Evolutionary conservation across 2,113 vertebrate species (phyloP).

Genomic region (Lepidothrix coronata): DNA sequence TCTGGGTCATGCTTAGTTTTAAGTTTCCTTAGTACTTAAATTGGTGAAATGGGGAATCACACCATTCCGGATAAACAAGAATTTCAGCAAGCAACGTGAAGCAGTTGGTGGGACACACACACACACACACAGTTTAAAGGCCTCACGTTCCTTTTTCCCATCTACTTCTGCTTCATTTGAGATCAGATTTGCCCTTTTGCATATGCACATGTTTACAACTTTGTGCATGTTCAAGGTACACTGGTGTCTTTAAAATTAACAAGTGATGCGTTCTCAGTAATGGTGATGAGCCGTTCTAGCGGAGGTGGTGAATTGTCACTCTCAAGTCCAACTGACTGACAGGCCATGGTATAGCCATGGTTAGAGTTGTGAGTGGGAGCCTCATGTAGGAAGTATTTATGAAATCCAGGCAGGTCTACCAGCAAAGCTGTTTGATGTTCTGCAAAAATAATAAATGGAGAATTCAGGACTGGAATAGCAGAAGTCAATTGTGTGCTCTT

Average conservation of each 20-base stretch:
- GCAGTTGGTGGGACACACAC: background rate
- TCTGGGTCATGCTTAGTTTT: background rate
- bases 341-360: background rate
- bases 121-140: background rate
- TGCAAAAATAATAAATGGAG: background rate
- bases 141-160: background rate
- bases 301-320: rapidly evolving
- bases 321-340: background rate
- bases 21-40: background rate
- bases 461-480: background rate
- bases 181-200: background rate
- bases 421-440: background rate
- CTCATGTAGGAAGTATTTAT: slow-evolving; percentile 54
- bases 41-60: background rate
- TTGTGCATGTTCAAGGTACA: background rate
- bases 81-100: background rate
- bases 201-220: background rate
- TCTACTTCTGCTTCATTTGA: background rate
- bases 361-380: background rate
- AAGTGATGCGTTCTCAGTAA: background rate
- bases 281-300: background rate
- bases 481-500: background rate
- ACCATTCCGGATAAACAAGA: background rate
- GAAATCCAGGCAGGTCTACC: slow-evolving; percentile 44
- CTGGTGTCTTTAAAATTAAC: background rate